A percentile compares a stretch with the other conserved stretches of the same genome.
phyloP scores from a whole-genome alignment of 2,113 vertebrate species.

The Atherinomorus stipes region DNA sequence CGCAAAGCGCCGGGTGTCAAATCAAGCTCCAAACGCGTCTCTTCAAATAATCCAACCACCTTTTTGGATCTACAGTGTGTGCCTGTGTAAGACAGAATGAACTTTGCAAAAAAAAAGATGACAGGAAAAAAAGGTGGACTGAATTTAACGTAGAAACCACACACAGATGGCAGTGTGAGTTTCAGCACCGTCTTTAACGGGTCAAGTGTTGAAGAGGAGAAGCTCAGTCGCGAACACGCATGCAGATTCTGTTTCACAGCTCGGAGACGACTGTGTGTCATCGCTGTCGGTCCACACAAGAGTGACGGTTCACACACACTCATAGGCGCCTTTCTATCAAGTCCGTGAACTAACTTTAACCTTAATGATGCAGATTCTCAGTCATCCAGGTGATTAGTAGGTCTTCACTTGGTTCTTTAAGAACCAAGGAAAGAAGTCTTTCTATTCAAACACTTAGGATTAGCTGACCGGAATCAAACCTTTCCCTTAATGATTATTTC shows the following conservation, averaged over 20 bases:
- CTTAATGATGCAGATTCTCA: neutral
- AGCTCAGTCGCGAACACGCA: neutral
- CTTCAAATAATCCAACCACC: neutral
- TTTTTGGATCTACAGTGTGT: neutral
- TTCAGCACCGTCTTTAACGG: neutral
- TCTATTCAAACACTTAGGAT: too few species aligned
- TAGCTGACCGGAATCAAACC: neutral
- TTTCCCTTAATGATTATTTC: neutral
- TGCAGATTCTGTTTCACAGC: constrained; percentile 54
- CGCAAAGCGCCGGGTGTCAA: neutral
- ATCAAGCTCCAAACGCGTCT: neutral
- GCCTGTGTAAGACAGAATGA: neutral
- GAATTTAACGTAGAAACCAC: too few species aligned
- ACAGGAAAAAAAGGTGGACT: too few species aligned
- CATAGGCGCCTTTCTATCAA: neutral
- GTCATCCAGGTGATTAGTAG: too few species aligned
- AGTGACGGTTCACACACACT: neutral
- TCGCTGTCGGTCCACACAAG: neutral
- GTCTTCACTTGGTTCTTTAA: neutral
- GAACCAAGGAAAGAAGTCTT: neutral
- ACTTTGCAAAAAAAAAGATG: neutral
- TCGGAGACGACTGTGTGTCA: constrained; percentile 9
- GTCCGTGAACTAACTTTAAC: neutral
- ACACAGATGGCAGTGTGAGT: neutral
- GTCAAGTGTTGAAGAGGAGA: constrained; percentile 26